Base-by-base conservation (phyloP, 2,888 invertebrate genomes). In the Malachius bipustulatus region DNA sequence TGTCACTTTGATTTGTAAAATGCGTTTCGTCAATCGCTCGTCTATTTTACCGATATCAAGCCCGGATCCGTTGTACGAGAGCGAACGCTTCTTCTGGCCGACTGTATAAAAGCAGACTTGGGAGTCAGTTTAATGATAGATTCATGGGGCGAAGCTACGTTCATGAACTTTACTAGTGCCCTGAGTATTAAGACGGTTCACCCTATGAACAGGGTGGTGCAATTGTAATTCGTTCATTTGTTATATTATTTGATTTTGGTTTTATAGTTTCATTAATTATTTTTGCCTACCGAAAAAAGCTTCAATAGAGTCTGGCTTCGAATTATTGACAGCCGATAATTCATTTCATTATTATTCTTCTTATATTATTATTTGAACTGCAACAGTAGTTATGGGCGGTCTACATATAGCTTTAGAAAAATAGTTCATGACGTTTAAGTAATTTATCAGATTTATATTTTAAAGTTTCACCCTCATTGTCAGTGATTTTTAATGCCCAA, bases 1-100 rank as follows among this genome's bases (percentile, higher is more conserved):
- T 60, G 62, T 61, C 62, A 60, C 49, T 56, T 49, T 51, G 56
- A 59, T 58, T 57, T 55, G 57, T 55, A 47, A 57, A 59, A 57
- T 54, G 55, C 49, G 55, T 52, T 57, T 57, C 54, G 55, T 51
- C 42, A 47, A 34, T 28, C n/a, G n/a, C n/a, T n/a, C n/a, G n/a
- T n/a, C n/a, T n/a, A n/a, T n/a, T n/a, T n/a, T n/a, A n/a, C n/a
- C n/a, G n/a, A n/a, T n/a, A n/a, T n/a, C n/a, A n/a, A n/a, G n/a
- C n/a, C 44, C 40, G 41, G 55, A 35, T 46, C 54, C 46, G 34
- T 35, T 32, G 40, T 41, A 48, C 47, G 41, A 44, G 47, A 54
- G 55, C 53, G 53, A 55, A 48, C 41, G 34, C 26, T 32, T 35
- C 40, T 26, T 31, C 3, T 47, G 49, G 41, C 32, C 48, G 48